Evolutionary conservation across 2,797 vertebrate species (phyloP).

Genomic region (Heliangelus exortis): DNA sequence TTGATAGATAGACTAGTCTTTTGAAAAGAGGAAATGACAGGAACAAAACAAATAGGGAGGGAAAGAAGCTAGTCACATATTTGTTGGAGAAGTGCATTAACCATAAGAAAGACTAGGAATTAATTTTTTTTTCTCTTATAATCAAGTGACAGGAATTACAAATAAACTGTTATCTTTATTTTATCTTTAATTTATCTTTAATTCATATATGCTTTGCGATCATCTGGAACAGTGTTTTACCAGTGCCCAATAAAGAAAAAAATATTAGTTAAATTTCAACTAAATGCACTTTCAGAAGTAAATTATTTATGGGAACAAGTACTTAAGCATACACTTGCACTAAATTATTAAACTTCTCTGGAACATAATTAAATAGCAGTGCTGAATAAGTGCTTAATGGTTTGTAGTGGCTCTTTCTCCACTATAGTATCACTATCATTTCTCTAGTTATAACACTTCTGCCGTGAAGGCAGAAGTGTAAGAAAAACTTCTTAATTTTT

Average conservation of each 20-base stretch:
- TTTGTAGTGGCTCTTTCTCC: not conserved
- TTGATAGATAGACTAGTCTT: not conserved
- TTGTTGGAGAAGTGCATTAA: not conserved
- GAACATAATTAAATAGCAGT: not conserved
- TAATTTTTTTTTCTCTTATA: not conserved
- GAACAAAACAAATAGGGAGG: not conserved
- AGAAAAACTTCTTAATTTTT: not conserved
- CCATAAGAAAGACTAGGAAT: not conserved
- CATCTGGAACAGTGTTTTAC: not conserved
- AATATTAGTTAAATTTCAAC: not conserved
- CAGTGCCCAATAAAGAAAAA: not conserved
- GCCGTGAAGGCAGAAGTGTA: not conserved
- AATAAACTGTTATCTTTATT: not conserved
- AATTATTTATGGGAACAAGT: not conserved
- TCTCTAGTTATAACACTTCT: not conserved
- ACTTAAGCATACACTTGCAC: not conserved
- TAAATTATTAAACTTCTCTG: not conserved
- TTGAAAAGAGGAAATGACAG: not conserved
- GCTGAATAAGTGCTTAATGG: not conserved
- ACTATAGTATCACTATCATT: not conserved
- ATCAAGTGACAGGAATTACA: not conserved
- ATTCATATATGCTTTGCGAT: not conserved
- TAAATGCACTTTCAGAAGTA: not conserved
- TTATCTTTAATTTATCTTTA: not conserved
- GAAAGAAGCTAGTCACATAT: not conserved